phyloP scores from a whole-genome alignment of 92 coral and sea anemone genomes.

The Phenganax subtilis region DNA sequence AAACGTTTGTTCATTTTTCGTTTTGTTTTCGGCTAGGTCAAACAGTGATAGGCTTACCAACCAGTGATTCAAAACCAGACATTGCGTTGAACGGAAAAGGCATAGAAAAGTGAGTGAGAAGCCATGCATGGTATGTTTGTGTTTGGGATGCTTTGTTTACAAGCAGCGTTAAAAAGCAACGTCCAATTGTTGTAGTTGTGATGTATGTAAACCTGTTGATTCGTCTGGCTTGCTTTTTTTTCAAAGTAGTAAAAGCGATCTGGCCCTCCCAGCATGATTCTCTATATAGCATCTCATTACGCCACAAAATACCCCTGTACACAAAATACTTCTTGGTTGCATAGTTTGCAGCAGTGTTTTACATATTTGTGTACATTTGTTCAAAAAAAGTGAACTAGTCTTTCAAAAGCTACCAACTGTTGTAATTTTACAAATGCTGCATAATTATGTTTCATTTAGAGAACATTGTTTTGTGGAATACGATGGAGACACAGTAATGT shows the following conservation, averaged over 20 bases:
- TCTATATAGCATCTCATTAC: not conserved
- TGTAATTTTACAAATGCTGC: not conserved
- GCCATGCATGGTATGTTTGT: not conserved
- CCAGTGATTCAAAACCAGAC: conserved; percentile 84
- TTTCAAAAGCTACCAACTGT: too few species aligned
- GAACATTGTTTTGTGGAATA: conserved; percentile 91
- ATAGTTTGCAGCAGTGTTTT: not conserved
- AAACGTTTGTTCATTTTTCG: too few species aligned
- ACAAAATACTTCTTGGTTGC: not conserved
- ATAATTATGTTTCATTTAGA: conserved; percentile 38
- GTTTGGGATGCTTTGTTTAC: not conserved
- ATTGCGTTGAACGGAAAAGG: conserved; percentile 85
- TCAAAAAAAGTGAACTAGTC: not conserved
- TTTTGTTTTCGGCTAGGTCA: conserved; percentile 53
- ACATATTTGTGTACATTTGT: not conserved
- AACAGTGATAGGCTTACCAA: conserved; percentile 88
- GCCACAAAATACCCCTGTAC: not conserved
- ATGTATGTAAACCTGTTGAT: too few species aligned
- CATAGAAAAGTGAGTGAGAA: conserved; percentile 67
- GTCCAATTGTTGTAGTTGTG: too few species aligned
- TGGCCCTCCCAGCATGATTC: too few species aligned
- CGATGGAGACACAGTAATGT: conserved; percentile 87
- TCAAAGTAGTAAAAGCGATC: too few species aligned
- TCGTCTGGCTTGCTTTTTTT: too few species aligned
- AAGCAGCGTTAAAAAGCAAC: not conserved